These are phyloP conservation scores for Gerris buenoi DNA, from an alignment of 1,140 invertebrate species.

Conservation along the genomic window DNA sequence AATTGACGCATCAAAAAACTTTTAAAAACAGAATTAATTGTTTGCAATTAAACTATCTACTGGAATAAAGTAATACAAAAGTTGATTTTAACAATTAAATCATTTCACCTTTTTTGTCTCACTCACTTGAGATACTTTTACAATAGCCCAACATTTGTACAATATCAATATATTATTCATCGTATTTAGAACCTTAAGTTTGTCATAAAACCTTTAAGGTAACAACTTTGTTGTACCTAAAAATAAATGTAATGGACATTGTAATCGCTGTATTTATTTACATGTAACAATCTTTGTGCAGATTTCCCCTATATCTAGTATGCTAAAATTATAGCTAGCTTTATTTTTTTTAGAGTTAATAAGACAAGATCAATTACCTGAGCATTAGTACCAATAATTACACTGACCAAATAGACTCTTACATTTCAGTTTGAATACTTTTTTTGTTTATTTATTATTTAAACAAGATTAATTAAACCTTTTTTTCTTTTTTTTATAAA, in stretches of 20 bases:
- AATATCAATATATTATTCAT: too few species aligned
- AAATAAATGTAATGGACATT: slow-evolving; percentile 13
- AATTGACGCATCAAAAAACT: too few species aligned
- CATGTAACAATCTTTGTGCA: slow-evolving; percentile 16
- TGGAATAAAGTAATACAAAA: too few species aligned
- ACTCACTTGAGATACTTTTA: too few species aligned
- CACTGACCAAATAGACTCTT: slow-evolving; percentile 14
- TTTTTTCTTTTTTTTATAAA: background rate
- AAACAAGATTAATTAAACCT: background rate
- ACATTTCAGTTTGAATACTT: slow-evolving; percentile 12
- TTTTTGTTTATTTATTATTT: background rate
- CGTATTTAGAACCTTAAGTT: too few species aligned
- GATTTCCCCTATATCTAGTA: slow-evolving; percentile 9
- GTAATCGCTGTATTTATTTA: slow-evolving; percentile 16
- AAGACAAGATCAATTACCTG: slow-evolving; percentile 15
- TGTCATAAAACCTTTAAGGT: too few species aligned
- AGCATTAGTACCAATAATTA: slow-evolving; percentile 15
- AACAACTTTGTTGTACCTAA: background rate
- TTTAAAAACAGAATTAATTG: too few species aligned
- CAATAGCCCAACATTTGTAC: too few species aligned
- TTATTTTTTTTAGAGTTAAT: slow-evolving; percentile 4
- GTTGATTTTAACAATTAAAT: too few species aligned
- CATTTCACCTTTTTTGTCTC: too few species aligned
- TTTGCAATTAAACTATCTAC: too few species aligned
- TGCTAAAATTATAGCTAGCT: slow-evolving; percentile 7